Conservation (phyloP, 2,797 vertebrate genomes). For the Onychomys torridus region DNA sequence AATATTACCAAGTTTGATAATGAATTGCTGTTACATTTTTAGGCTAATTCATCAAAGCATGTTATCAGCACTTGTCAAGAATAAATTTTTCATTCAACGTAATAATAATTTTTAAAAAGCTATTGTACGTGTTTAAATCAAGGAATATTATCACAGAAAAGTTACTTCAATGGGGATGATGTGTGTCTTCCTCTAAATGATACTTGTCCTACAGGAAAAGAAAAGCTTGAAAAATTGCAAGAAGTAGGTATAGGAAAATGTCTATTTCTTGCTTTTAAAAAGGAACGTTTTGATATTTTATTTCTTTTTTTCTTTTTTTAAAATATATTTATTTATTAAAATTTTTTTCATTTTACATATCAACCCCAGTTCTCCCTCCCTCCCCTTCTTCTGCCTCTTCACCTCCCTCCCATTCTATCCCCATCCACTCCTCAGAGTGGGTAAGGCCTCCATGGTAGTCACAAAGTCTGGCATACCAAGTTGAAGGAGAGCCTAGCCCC, state of each 20-base stretch:
- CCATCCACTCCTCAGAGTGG: too few species aligned
- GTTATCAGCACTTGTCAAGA: slow-evolving; percentile 71
- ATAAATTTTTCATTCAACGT: slow-evolving; percentile 41
- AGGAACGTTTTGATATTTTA: slow-evolving; percentile 80
- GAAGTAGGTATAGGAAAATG: slow-evolving; percentile 62
- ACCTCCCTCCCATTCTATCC: too few species aligned
- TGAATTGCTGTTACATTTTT: slow-evolving; percentile 74
- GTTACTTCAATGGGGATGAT: slow-evolving; percentile 70
- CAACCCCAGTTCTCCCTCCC: too few species aligned
- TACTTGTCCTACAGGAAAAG: slow-evolving; percentile 71
- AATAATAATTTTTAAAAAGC: slow-evolving; percentile 34
- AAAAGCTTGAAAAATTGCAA: slow-evolving; percentile 76
- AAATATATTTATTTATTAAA: too few species aligned
- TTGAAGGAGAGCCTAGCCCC: too few species aligned
- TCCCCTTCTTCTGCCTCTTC: too few species aligned
- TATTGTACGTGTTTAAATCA: slow-evolving; percentile 61
- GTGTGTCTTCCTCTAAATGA: slow-evolving; percentile 72
- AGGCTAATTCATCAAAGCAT: slow-evolving; percentile 78
- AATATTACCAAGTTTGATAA: slow-evolving; percentile 71
- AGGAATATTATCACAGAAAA: slow-evolving; percentile 67
- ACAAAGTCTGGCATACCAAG: too few species aligned
- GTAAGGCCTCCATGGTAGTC: too few species aligned
- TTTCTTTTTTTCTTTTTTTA: slow-evolving; percentile 74
- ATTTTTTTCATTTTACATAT: too few species aligned
- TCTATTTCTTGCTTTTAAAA: slow-evolving; percentile 80